phyloP scores from a whole-genome alignment of 2,797 vertebrate species.

The Aulostomus chinensis region DNA sequence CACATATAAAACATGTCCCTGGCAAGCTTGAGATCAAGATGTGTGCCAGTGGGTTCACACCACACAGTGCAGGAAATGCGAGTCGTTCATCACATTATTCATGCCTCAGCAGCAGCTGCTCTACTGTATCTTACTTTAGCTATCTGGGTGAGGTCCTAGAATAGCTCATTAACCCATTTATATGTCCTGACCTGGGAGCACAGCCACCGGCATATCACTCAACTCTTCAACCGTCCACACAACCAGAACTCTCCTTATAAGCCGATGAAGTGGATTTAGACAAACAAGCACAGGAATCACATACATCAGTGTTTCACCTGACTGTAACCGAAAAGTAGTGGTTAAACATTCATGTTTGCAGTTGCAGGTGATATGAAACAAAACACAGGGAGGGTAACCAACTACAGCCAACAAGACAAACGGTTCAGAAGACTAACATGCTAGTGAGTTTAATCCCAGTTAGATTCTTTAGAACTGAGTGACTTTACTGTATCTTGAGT shows the following conservation, averaged over 20 bases:
- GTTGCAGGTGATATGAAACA: not conserved
- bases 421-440: no score
- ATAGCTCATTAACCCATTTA: constrained; percentile 78
- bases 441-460: no score
- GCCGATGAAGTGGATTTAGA: constrained; percentile 25
- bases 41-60: constrained; percentile 11
- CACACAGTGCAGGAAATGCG: constrained; percentile 28
- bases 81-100: constrained; percentile 53
- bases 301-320: no score
- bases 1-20: not conserved
- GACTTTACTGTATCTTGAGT: constrained; percentile 55
- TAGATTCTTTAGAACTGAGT: no score
- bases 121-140: constrained; percentile 67
- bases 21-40: constrained; percentile 6
- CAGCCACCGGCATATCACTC: constrained; percentile 50
- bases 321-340: no score
- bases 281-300: constrained; percentile 4
- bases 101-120: constrained; percentile 64
- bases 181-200: constrained; percentile 64
- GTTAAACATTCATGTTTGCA: not conserved
- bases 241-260: constrained; percentile 48
- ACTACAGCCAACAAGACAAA: not conserved
- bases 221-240: constrained; percentile 39
- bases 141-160: constrained; percentile 72
- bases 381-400: not conserved